phyloP scores from a whole-genome alignment of 1,140 invertebrate species.

The Pissodes strobi region DNA sequence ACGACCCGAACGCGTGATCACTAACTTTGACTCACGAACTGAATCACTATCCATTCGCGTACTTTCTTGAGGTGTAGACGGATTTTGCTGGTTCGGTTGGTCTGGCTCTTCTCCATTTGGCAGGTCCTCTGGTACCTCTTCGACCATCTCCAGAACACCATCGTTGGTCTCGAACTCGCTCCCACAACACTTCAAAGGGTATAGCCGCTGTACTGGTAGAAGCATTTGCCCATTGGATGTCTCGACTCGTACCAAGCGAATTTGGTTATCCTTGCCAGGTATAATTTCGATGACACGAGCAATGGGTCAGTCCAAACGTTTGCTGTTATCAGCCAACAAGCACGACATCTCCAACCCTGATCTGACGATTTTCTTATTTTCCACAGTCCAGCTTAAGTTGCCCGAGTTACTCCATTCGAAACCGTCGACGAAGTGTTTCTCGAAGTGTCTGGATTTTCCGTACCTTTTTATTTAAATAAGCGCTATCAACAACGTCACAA shows the following conservation, averaged over 20 bases:
- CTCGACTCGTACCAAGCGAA: slow-evolving; percentile 21
- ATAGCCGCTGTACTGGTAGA: slow-evolving; percentile 14
- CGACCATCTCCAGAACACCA: slow-evolving; percentile 2
- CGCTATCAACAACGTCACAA: background rate
- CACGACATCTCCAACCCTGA: slow-evolving; percentile 15
- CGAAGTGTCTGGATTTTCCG: slow-evolving; percentile 11
- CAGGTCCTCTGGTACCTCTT: background rate
- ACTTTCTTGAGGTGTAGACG: background rate
- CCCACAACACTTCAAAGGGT: slow-evolving; percentile 19
- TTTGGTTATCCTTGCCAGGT: too few relatives aligned
- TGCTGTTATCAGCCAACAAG: slow-evolving; percentile 18
- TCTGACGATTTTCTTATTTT: background rate
- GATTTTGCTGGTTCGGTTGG: background rate
- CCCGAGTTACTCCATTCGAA: slow-evolving; percentile 14
- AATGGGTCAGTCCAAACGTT: slow-evolving; percentile 30
- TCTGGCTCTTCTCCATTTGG: slow-evolving; percentile 1
- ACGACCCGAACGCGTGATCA: slow-evolving; percentile 1
- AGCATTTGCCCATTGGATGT: slow-evolving; percentile 9
- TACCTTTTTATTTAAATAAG: background rate
- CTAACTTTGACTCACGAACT: background rate
- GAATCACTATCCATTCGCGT: background rate
- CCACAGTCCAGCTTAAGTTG: background rate
- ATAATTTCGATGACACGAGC: slow-evolving; percentile 16
- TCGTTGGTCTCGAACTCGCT: background rate
- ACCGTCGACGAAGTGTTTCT: slow-evolving; percentile 5